phyloP scores from a whole-genome alignment of 2,797 vertebrate species.

The Neosalanx taihuensis region DNA sequence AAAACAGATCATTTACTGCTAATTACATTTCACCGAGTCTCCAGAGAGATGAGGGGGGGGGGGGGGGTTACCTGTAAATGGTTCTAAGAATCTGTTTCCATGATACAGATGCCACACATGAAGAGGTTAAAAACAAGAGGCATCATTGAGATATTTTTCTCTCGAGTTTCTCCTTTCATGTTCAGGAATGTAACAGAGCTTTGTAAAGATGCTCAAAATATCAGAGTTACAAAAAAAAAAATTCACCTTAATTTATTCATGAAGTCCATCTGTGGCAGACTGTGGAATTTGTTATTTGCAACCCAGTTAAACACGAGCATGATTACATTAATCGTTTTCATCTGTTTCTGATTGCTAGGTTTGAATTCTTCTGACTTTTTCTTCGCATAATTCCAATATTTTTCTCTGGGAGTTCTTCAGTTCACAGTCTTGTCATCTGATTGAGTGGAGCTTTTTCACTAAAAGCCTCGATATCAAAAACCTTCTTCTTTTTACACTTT shows the following conservation, averaged over 20 bases:
- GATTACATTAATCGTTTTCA: slow-evolving; percentile 17
- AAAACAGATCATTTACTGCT: slow-evolving; percentile 13
- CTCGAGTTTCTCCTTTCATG: not conserved
- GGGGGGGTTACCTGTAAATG: not conserved
- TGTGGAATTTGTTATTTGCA: slow-evolving; percentile 14
- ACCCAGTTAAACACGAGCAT: slow-evolving; percentile 20
- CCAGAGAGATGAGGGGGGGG: not conserved
- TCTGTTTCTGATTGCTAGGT: slow-evolving; percentile 15
- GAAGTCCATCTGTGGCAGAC: slow-evolving; percentile 27
- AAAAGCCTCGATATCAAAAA: not conserved
- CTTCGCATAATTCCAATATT: not conserved
- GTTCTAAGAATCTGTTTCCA: not conserved
- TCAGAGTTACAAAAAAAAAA: slow-evolving; percentile 11
- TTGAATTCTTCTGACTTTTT: slow-evolving; percentile 13
- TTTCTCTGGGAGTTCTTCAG: not conserved
- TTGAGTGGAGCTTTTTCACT: not conserved
- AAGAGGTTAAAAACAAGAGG: not conserved
- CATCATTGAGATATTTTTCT: not conserved
- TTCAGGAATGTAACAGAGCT: slow-evolving; percentile 8
- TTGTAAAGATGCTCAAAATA: slow-evolving; percentile 11
- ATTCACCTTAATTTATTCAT: slow-evolving; percentile 23
- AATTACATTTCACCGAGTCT: slow-evolving; percentile 1
- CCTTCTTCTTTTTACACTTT: not conserved
- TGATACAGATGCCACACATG: not conserved
- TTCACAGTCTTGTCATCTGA: not conserved